Conservation (phyloP, 2,113 vertebrate species). For the Bucco capensis region DNA sequence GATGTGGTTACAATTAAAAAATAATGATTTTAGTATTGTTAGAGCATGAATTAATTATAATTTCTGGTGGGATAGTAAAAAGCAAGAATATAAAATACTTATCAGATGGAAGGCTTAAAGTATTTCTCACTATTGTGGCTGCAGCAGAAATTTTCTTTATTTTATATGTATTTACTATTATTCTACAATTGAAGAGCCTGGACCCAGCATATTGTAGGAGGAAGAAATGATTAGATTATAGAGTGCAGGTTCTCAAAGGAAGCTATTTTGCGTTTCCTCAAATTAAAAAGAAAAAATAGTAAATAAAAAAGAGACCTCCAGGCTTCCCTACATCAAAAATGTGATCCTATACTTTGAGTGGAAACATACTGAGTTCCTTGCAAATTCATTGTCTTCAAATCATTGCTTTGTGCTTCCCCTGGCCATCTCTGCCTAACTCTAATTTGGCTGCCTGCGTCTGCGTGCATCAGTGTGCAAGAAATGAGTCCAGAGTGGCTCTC, state of each 20-base stretch:
- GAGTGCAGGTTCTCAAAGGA: neutral
- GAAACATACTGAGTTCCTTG: neutral
- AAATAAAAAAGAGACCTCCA: neutral
- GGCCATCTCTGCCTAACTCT: neutral
- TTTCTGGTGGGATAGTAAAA: neutral
- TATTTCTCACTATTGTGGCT: neutral
- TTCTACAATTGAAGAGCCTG: neutral
- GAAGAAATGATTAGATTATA: neutral
- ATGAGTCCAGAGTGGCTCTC: neutral
- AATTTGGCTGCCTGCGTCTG: neutral
- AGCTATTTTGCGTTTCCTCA: neutral
- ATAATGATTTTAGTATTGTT: neutral
- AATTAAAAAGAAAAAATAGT: neutral
- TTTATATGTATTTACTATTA: neutral
- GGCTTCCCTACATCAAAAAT: neutral
- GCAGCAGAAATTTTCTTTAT: neutral
- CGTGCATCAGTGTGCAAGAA: neutral
- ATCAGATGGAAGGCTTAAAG: neutral
- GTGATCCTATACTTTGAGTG: neutral
- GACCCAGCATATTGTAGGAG: neutral
- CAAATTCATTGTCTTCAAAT: slow-evolving; percentile 15
- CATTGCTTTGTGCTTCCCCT: neutral
- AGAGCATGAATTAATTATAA: neutral
- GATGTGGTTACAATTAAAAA: neutral
- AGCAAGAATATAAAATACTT: neutral